Conservation (phyloP, 1,140 invertebrate species). For the Catajapyx aquilonaris region DNA sequence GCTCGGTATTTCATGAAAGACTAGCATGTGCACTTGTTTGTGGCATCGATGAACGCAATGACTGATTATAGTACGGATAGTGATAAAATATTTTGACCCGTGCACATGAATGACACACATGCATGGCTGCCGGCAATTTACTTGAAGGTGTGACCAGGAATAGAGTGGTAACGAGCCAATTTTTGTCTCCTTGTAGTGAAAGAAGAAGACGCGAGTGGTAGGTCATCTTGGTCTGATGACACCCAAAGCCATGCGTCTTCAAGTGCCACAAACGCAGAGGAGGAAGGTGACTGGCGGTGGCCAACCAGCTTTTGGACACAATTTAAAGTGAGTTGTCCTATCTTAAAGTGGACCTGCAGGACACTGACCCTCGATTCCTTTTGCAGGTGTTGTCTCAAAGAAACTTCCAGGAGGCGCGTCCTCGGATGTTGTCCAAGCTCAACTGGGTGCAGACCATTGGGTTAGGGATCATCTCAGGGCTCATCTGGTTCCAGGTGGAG, state of each 20-base stretch:
- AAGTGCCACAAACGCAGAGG: constrained; percentile 31
- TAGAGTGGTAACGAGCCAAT: background rate
- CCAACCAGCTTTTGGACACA: constrained; percentile 64
- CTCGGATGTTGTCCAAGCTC: constrained; percentile 54
- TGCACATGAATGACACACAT: too few relatives aligned
- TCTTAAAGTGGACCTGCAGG: background rate
- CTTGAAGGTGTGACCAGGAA: background rate
- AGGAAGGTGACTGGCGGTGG: constrained; percentile 39
- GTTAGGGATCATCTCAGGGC: constrained; percentile 46
- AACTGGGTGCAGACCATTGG: constrained; percentile 63
- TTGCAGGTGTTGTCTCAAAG: constrained; percentile 41
- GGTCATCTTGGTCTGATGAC: constrained; percentile 43
- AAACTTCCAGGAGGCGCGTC: constrained; percentile 57
- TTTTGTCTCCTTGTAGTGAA: constrained; percentile 14
- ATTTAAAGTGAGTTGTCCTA: constrained; percentile 32
- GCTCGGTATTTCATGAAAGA: too few relatives aligned
- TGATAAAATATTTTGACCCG: too few relatives aligned
- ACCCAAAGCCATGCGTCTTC: constrained; percentile 46
- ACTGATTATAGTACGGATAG: too few relatives aligned
- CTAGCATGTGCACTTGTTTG: too few relatives aligned
- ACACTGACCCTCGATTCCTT: constrained; percentile 4
- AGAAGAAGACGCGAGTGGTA: constrained; percentile 38
- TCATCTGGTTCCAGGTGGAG: constrained; percentile 58
- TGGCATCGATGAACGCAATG: too few relatives aligned
- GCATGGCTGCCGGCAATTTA: too few relatives aligned